phyloP scores from a whole-genome alignment of 2,888 invertebrate genomes.

The Lottia gigantea region DNA sequence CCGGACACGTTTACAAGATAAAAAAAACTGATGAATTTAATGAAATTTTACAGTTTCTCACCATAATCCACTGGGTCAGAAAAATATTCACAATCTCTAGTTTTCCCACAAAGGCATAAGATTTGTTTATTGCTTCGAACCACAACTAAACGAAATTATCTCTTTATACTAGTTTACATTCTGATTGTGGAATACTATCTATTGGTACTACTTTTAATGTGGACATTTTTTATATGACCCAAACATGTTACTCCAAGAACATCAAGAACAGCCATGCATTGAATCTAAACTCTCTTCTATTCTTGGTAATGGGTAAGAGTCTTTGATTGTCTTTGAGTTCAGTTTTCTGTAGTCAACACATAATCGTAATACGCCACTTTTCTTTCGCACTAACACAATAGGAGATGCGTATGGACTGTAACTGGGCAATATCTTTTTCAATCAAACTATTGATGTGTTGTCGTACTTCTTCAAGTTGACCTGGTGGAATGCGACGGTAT shows the following conservation, averaged over 20 bases:
- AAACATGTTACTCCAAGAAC: neutral
- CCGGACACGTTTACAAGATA: too few relatives aligned
- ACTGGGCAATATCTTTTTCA: conserved; percentile 25
- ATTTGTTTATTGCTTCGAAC: too few relatives aligned
- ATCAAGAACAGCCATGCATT: conserved; percentile 9
- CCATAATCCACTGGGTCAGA: too few relatives aligned
- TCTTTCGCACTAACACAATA: conserved; percentile 30
- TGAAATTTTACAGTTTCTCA: too few relatives aligned
- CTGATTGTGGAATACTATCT: too few relatives aligned
- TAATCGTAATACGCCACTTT: conserved; percentile 17
- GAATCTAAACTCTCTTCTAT: conserved; percentile 24
- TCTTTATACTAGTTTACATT: too few relatives aligned
- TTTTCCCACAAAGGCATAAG: too few relatives aligned
- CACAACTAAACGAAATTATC: too few relatives aligned
- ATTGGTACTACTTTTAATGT: too few relatives aligned
- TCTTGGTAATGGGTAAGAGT: conserved; percentile 20
- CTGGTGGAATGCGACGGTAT: conserved; percentile 21
- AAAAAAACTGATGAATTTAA: too few relatives aligned
- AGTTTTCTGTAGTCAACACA: conserved; percentile 17
- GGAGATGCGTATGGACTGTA: conserved; percentile 33
- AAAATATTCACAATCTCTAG: too few relatives aligned
- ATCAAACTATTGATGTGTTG: conserved; percentile 25
- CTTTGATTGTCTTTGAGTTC: conserved; percentile 16
- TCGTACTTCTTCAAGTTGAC: conserved; percentile 18
- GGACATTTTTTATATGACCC: too few relatives aligned